Evolutionary conservation across 2,797 vertebrate species (phyloP).

Genomic region (Heteromormyrus szaboi): DNA sequence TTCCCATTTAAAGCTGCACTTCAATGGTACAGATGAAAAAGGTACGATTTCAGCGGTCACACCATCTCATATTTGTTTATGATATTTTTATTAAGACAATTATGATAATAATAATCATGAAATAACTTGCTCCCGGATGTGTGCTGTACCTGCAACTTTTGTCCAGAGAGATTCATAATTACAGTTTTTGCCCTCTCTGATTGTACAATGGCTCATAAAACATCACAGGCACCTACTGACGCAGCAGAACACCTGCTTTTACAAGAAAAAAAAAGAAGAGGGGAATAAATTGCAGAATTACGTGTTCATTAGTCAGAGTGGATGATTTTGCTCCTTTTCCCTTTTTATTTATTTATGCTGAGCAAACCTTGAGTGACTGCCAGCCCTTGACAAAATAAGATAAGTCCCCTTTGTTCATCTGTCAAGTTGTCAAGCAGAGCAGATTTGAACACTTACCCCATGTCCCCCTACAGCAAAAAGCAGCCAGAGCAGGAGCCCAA

Average conservation of each 20-base stretch:
- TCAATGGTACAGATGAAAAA: slow-evolving; percentile 4
- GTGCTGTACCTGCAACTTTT: not conserved
- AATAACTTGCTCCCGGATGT: not conserved
- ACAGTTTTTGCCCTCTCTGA: slow-evolving; percentile 20
- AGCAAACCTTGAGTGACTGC: slow-evolving; percentile 63
- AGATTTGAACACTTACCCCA: slow-evolving; percentile 30
- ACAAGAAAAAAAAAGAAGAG: slow-evolving; percentile 44
- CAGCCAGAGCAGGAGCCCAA: slow-evolving; percentile 42
- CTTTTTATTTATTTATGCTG: slow-evolving; percentile 67
- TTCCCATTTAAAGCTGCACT: slow-evolving; percentile 6
- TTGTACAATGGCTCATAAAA: slow-evolving; percentile 26
- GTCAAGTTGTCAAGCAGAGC: slow-evolving; percentile 58
- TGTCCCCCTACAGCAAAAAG: slow-evolving; percentile 18
- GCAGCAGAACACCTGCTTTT: slow-evolving; percentile 25
- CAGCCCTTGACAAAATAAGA: slow-evolving; percentile 72
- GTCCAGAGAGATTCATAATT: slow-evolving; percentile 5
- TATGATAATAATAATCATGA: not conserved
- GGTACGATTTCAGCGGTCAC: not conserved
- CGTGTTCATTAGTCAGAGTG: slow-evolving; percentile 40
- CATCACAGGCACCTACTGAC: slow-evolving; percentile 21
- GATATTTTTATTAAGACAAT: not conserved
- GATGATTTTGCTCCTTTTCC: slow-evolving; percentile 49
- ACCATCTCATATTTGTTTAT: not conserved
- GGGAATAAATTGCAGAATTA: slow-evolving; percentile 40
- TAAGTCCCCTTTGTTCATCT: slow-evolving; percentile 63